Base-by-base conservation (phyloP, 2,797 vertebrate species). In the Knipowitschia caucasica region DNA sequence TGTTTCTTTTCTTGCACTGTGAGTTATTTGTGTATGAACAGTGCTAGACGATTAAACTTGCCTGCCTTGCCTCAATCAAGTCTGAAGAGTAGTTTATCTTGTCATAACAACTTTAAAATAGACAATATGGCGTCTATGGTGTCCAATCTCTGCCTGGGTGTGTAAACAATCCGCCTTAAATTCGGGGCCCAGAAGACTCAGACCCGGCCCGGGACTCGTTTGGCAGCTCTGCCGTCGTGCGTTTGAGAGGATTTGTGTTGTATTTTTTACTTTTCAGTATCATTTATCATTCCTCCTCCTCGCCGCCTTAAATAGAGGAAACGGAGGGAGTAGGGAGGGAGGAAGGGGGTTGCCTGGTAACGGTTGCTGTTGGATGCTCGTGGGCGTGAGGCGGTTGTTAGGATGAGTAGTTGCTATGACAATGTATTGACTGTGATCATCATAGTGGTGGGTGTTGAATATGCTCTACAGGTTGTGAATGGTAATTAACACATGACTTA, bases 341-440 rank as follows among this genome's bases (percentile, higher is more conserved):
- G 72, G 80, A 81, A 80, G 77, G 82, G 82, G 82, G 85, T 87
- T 88, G 86, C 86, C 67, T 84, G 77, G 87, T 84, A 83, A 89
- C 67, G 67, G 89, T 91, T 89, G 87, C 88, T 34, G 83, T 81
- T 84, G 78, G 78, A 85, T 84, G 73, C 73, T 68, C 72, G 87
- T 89, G 77, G 89, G 87, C 56, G 84, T 72, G 66, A 88, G 80
- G 83, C 77, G 65, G 82, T 88, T 89, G 82, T 86, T 83, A 85
- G 78, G 82, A 79, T 69, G 66, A 85, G 80, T 77, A 73, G 89
- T 90, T 90, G 56, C 89, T 78, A 84, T 87, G 85, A 71, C 79
- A 30, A 84, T 71, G 73, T 78, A 80, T 84, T 86, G 78, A 84
- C 77, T 79, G 69, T 83, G 79, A 73, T 61, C 56, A 70, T 74